These are phyloP conservation scores for Bergia sp. DNA, from an alignment of 92 coral and sea anemone species.

Conservation along the genomic window DNA sequence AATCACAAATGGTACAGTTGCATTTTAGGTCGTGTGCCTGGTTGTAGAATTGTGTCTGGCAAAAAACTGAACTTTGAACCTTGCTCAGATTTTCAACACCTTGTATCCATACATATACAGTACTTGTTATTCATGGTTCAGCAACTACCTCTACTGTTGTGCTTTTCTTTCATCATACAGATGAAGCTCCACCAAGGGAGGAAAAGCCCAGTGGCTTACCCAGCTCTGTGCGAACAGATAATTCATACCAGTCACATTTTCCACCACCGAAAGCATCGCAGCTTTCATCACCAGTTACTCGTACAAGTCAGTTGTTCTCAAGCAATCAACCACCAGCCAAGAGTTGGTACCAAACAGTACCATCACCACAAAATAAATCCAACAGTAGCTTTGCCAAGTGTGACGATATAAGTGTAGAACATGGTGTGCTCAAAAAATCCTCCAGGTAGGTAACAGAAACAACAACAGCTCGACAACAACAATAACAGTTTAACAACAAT, in stretches of 20 bases:
- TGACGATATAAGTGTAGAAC: conserved; percentile 78
- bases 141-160: not conserved
- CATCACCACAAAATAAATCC: conserved; percentile 36
- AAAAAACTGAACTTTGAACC: not conserved
- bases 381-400: conserved; percentile 67
- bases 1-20: too few species aligned
- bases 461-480: not conserved
- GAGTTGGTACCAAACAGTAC: not conserved
- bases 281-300: not conserved
- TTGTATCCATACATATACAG: too few species aligned
- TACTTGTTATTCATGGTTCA: not conserved
- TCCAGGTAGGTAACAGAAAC: conserved; percentile 1
- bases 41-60: not conserved
- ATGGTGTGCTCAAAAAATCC: conserved; percentile 57
- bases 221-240: not conserved
- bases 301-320: not conserved
- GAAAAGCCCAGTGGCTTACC: not conserved
- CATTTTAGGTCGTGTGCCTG: too few species aligned
- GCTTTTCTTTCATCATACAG: conserved; percentile 1
- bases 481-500: too few species aligned
- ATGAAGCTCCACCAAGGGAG: conserved; percentile 11
- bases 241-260: not conserved
- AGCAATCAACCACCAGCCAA: not conserved
- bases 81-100: not conserved
- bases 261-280: conserved; percentile 7